Conservation (phyloP, 1,140 invertebrate species). For the Monochamus saltuarius region DNA sequence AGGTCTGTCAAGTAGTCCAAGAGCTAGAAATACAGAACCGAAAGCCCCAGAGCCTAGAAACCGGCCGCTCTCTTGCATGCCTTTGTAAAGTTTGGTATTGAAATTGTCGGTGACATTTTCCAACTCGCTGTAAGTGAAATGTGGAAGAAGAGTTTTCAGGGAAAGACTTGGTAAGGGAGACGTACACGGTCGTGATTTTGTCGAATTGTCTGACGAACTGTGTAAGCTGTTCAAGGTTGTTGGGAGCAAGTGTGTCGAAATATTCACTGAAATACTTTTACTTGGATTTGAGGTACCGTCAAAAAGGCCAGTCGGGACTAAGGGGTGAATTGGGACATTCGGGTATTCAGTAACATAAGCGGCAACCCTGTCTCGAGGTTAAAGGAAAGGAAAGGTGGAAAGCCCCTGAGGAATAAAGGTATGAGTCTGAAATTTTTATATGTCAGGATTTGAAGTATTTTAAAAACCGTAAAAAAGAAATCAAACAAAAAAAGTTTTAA, state of each 20-base stretch:
- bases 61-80: slow-evolving; percentile 40
- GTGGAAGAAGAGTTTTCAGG: slow-evolving; percentile 47
- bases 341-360: too few species aligned
- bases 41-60: slow-evolving; percentile 69
- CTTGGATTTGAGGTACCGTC: background rate
- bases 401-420: too few species aligned
- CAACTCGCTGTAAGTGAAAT: slow-evolving; percentile 52
- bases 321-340: too few species aligned
- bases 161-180: slow-evolving; percentile 44
- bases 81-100: slow-evolving; percentile 34
- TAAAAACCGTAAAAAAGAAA: too few species aligned
- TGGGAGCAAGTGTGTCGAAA: background rate
- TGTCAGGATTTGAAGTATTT: too few species aligned
- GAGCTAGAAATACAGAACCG: slow-evolving; percentile 67
- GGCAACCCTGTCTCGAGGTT: too few species aligned
- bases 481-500: too few species aligned
- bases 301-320: too few species aligned
- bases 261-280: background rate
- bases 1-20: slow-evolving; percentile 49
- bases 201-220: slow-evolving; percentile 4
- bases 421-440: too few species aligned
- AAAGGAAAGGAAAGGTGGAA: too few species aligned
- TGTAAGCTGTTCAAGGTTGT: background rate
- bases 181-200: slow-evolving; percentile 24
- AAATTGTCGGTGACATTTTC: slow-evolving; percentile 50